Evolutionary conservation across 1,140 invertebrate genomes (phyloP).

Genomic region (Neodiprion fabricii): DNA sequence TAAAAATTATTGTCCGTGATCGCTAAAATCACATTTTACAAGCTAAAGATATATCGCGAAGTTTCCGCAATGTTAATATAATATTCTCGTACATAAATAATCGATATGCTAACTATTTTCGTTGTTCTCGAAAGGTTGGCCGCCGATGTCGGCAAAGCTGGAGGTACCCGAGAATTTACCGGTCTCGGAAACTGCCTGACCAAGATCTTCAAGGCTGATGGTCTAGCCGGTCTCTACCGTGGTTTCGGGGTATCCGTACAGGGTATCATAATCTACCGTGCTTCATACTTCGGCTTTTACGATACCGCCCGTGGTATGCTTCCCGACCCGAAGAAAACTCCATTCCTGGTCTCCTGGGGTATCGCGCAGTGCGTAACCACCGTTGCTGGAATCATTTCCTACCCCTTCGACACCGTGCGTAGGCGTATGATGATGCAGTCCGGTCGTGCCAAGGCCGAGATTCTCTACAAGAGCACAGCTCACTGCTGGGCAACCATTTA

Average conservation of each 20-base stretch:
- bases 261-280: constrained; percentile 87
- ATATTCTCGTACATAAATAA: no score
- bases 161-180: constrained; percentile 78
- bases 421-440: constrained; percentile 93
- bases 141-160: constrained; percentile 82
- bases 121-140: constrained; percentile 67
- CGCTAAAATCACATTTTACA: no score
- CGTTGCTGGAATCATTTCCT: constrained; percentile 80
- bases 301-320: constrained; percentile 91
- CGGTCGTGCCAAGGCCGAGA: constrained; percentile 70
- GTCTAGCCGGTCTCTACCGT: constrained; percentile 83
- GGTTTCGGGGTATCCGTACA: constrained; percentile 92
- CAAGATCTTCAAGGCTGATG: constrained; percentile 87
- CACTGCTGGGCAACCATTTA: constrained; percentile 77
- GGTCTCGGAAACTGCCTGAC: constrained; percentile 83
- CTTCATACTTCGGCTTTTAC: constrained; percentile 92
- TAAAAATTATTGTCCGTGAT: no score
- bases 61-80: no score
- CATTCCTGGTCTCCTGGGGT: constrained; percentile 64
- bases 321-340: constrained; percentile 82
- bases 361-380: constrained; percentile 71
- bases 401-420: constrained; percentile 90
- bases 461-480: constrained; percentile 76
- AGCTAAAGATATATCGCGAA: no score
- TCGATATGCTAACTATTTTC: background rate